phyloP scores from a whole-genome alignment of 2,888 invertebrate genomes.

The Aricia artaxerxes region DNA sequence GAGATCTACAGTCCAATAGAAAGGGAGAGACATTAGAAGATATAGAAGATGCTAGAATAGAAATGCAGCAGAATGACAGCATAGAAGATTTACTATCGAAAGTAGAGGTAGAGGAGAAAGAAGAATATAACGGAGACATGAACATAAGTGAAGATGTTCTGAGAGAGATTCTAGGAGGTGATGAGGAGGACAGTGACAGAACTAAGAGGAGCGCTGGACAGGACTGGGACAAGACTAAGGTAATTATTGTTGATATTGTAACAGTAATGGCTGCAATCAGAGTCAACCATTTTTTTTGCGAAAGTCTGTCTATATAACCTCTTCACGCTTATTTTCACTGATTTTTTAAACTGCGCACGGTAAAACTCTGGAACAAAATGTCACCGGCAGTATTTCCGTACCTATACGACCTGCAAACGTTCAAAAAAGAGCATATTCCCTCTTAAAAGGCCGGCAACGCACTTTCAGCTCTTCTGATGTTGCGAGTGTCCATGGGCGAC shows the following conservation, averaged over 20 bases:
- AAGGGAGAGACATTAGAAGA: conserved; percentile 21
- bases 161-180: conserved; percentile 41
- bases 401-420: no score
- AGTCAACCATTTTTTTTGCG: neutral
- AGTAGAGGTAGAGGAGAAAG: conserved; percentile 44
- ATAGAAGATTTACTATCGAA: conserved; percentile 44
- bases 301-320: no score
- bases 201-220: conserved; percentile 61
- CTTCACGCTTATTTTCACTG: no score
- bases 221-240: conserved; percentile 63
- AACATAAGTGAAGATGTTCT: conserved; percentile 42
- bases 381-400: no score
- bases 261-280: neutral
- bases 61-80: conserved; percentile 30
- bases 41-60: conserved; percentile 5
- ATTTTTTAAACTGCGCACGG: no score
- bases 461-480: no score
- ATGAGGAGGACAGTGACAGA: conserved; percentile 47
- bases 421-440: no score
- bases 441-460: no score
- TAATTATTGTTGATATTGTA: conserved; percentile 43
- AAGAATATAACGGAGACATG: conserved; percentile 20
- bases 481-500: no score
- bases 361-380: no score
- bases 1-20: neutral